Evolutionary conservation across 92 coral and sea anemone species (phyloP), one percentile per base, ranked within the genome.

Genomic region (Actinostola sp.): DNA sequence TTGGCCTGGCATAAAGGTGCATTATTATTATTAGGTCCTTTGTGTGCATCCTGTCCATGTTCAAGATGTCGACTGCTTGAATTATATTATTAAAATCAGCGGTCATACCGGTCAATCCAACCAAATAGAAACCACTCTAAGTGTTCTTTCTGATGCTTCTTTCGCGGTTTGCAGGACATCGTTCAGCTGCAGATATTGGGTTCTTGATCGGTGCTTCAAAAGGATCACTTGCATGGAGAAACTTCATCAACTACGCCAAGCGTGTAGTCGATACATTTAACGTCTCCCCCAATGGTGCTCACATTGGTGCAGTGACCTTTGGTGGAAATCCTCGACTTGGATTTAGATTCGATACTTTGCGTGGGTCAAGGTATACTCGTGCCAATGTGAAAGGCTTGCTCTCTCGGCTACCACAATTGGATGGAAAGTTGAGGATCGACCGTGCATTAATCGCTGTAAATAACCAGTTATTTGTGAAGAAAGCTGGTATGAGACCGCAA

Each of bases 101-200:
- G n/a, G n/a, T n/a, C n/a, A n/a, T n/a, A n/a, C n/a, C n/a, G n/a
- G n/a, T n/a, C n/a, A n/a, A n/a, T n/a, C n/a, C n/a, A n/a, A n/a
- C n/a, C n/a, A n/a, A n/a, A n/a, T n/a, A n/a, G n/a, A n/a, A n/a
- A n/a, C n/a, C n/a, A n/a, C n/a, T n/a, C n/a, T n/a, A n/a, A n/a
- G n/a, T n/a, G n/a, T n/a, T n/a, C n/a, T n/a, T n/a, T n/a, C n/a
- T 63, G 6, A 29, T 63, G 35, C 0, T 7, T 42, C 23, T 10
- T 54, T 16, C 26, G 15, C 9, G 4, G 9, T 20, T 4, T 35
- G 8, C 50, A 85, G 90, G 70, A 24, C 74, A 77, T 14, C 48
- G 61, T 67, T 82, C 86, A 33, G 78, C 83, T 14, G 80, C 87
- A 45, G 91, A 86, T 48, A 79, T 86, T 20, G 91, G 83, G 13